Conservation (phyloP, 2,113 vertebrate species). For the Cynoglossus semilaevis region DNA sequence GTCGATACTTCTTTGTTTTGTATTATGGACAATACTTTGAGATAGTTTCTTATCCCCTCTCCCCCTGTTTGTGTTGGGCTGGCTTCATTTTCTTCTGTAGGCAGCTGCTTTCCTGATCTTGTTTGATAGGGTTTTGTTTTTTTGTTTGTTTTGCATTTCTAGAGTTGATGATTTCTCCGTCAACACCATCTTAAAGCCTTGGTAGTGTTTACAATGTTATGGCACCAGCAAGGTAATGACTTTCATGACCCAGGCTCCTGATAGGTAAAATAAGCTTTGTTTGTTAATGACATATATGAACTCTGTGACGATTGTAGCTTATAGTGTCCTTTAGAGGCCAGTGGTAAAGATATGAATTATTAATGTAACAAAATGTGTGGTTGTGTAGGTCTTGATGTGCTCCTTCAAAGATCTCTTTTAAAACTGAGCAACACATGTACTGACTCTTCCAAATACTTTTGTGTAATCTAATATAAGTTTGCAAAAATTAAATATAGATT, state of each 20-base stretch:
- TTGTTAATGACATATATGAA: constrained; percentile 65
- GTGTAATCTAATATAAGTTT: constrained; percentile 99
- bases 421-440: constrained; percentile 83
- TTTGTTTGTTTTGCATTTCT: constrained; percentile 60
- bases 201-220: constrained; percentile 74
- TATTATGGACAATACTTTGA: constrained; percentile 68
- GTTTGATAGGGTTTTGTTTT: constrained; percentile 44
- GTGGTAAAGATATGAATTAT: constrained; percentile 70
- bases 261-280: constrained; percentile 84
- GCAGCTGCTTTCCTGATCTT: constrained; percentile 82
- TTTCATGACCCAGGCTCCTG: constrained; percentile 89
- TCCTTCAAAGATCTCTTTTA: constrained; percentile 84
- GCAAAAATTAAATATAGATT: constrained; percentile 99
- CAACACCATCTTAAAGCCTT: constrained; percentile 60
- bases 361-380: constrained; percentile 69
- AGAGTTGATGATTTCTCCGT: constrained; percentile 61
- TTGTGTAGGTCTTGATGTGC: constrained; percentile 73
- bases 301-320: constrained; percentile 81
- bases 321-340: constrained; percentile 87
- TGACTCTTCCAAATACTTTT: constrained; percentile 89
- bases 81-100: constrained; percentile 83
- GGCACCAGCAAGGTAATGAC: constrained; percentile 72
- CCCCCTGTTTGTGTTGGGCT: constrained; percentile 61
- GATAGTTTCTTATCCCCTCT: constrained; percentile 48
- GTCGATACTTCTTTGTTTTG: constrained; percentile 55